phyloP scores from a whole-genome alignment of 1,140 invertebrate species.

The Mamestra configurata region DNA sequence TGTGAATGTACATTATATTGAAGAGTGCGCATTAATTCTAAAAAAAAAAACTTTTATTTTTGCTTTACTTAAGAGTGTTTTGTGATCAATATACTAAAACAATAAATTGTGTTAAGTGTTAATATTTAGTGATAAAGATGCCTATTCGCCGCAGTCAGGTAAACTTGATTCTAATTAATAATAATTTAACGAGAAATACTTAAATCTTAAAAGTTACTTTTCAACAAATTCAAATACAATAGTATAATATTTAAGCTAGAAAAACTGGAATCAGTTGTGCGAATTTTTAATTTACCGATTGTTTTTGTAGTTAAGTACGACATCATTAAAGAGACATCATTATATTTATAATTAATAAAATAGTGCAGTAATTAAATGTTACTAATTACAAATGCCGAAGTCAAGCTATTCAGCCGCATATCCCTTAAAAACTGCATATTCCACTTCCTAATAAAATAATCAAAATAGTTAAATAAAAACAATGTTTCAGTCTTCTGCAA shows the following conservation, averaged over 20 bases:
- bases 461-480: background rate
- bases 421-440: too few relatives aligned
- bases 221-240: background rate
- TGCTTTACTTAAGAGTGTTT: constrained; percentile 26
- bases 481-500: background rate
- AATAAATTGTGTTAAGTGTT: constrained; percentile 61
- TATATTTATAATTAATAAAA: too few relatives aligned
- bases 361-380: too few relatives aligned
- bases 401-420: too few relatives aligned
- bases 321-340: background rate
- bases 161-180: constrained; percentile 30
- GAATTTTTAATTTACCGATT: background rate
- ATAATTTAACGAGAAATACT: background rate
- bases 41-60: constrained; percentile 14
- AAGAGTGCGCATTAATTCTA: constrained; percentile 20
- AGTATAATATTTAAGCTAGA: background rate
- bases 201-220: background rate
- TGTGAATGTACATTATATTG: constrained; percentile 58
- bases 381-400: too few relatives aligned
- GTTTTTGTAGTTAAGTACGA: background rate
- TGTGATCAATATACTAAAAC: constrained; percentile 34
- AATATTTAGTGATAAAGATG: constrained; percentile 69
- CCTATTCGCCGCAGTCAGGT: constrained; percentile 83
- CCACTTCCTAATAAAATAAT: too few relatives aligned
- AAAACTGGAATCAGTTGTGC: background rate